Evolutionary conservation across 2,888 invertebrate genomes (phyloP), one percentile per base, ranked within the genome.

Genomic region (Lepidocyrtinus sp.): DNA sequence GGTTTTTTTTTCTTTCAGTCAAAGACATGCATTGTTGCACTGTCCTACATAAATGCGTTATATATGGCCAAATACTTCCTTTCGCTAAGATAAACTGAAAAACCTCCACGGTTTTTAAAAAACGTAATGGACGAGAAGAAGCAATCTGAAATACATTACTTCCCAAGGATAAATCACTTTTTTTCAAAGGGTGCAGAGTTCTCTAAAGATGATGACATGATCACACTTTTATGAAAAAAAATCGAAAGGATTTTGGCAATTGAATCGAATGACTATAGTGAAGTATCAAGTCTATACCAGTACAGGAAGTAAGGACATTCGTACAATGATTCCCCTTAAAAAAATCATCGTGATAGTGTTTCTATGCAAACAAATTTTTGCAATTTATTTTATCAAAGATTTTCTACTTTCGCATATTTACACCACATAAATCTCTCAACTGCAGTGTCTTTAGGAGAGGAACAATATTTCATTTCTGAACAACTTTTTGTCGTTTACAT

Each of bases 391-490:
- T 36, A 36, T 12, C 5, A 36, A 36, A 12, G 5, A 36, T 12
- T 36, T 36, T 7, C 12, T 36, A 36, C 12, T 36, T 36, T 7
- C 36, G 5, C 36, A 5, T 36, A 36, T 36, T 36, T 36, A 59
- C 65, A 61, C 27, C 67, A 59, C 75, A 75, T 75, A 75, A 75
- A 75, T 75, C 67, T 24, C 67, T 75, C 75, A 65, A 65, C 19
- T 36, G 21, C 55, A 67, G 67, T 36, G 36, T 36, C 12, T 36
- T 36, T 12, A 36, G 12, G 36, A 36, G 12, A 36, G 36, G 36
- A 36, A 36, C 36, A 12, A 36, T 36, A 36, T 36, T 36, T 36
- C 36, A 36, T 36, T 36, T 36, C 12, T 36, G 5, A 36, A 7
- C 36, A n/a, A n/a, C 12, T 36, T 36, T 36, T 36, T 36, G 36